phyloP scores from a whole-genome alignment of 2,113 vertebrate species.

The Piprites chloris region DNA sequence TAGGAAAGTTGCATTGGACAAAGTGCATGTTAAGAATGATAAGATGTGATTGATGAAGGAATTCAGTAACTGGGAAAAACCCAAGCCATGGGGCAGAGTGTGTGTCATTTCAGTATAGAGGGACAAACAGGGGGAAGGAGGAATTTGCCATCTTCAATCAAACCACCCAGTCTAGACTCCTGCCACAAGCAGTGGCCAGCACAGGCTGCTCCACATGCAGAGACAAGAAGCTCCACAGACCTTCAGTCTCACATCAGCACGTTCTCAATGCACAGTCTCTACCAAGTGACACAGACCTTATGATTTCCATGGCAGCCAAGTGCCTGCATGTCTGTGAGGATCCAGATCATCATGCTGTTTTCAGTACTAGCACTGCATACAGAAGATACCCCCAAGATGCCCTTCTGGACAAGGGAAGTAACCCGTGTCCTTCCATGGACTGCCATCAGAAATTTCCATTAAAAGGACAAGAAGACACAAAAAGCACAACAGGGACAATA shows the following conservation, averaged over 20 bases:
- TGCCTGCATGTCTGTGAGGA: background rate
- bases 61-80: background rate
- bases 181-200: background rate
- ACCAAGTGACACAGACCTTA: background rate
- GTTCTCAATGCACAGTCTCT: background rate
- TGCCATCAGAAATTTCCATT: background rate
- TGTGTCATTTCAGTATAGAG: background rate
- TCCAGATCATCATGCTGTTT: background rate
- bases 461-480: background rate
- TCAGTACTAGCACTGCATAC: background rate
- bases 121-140: background rate
- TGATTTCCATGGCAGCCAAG: background rate
- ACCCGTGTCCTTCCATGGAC: background rate
- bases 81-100: background rate
- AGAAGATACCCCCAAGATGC: background rate
- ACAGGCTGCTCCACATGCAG: background rate
- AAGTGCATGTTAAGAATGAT: background rate
- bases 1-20: background rate
- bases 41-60: background rate
- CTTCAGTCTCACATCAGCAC: background rate
- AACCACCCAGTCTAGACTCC: background rate
- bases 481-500: background rate
- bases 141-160: background rate
- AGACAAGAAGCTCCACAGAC: background rate
- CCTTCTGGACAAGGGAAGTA: background rate